Base-by-base conservation (phyloP, 2,888 invertebrate genomes). In the Pyralis farinalis region DNA sequence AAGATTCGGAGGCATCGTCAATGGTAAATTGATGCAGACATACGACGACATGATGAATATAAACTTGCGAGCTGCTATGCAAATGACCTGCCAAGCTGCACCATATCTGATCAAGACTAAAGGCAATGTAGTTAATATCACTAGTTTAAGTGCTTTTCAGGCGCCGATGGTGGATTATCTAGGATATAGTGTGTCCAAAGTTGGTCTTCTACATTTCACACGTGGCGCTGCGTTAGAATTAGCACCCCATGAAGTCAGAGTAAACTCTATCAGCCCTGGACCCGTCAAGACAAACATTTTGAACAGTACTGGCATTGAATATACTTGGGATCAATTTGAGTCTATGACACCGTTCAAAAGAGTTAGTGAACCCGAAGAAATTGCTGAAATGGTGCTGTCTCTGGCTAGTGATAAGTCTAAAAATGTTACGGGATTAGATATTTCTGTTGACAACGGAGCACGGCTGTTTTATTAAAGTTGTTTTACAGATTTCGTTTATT, bases 131-230 rank as follows among this genome's bases (percentile, higher is more conserved):
- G 39, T 68, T 1, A 68, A 66, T 37, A 12, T 16, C 37, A 1
- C 8, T 12, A 12, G 36, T 29, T 7, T 20, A 5, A 29, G 7
- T 0, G 28, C 12, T 0, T 10, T 1, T 1, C 4, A 4, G 0
- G 8, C n/a, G 8, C 1, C 3, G 11, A 4, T 2, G 4, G 16
- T 16, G 16, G 4, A 16, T 3, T 3, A 3, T 3, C 2, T 16
- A 4, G 94, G 38, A 9, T 36, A 47, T 8, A 10, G 29, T 12
- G 9, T 39, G 10, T 49, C 53, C 0, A 61, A 58, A 28, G 57
- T 53, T n/a, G 51, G 37, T 4, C 8, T 62, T 0, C 43, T 49
- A 25, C 50, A 52, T 29, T 67, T n/a, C n/a, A n/a, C n/a, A n/a
- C 16, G 16, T 16, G 16, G 16, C 4, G 16, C 16, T 16, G 16